Base-by-base conservation (phyloP, 2,113 vertebrate genomes). In the Sorex araneus region DNA sequence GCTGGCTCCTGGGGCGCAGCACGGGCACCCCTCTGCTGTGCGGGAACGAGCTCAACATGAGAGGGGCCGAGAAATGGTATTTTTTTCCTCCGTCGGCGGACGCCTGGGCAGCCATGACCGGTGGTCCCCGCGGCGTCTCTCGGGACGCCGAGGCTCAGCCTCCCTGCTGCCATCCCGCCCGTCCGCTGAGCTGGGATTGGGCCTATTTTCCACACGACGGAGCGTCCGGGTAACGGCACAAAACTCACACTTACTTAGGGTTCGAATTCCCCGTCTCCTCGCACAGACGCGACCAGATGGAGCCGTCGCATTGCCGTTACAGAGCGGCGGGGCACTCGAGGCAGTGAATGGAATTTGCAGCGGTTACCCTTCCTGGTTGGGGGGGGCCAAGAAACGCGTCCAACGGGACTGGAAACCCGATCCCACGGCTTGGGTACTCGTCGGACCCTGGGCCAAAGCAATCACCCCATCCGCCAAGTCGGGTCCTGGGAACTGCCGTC, bases 401-500 rank as follows among this genome's bases (percentile, higher is more conserved):
- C 87, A 90, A 96, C 63, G 4, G 80, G 94, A 67, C 81, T 97
- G 95, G 95, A 96, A 97, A 97, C 95, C 63, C 66, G 57, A 3
- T 94, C 80, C 93, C 90, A 89, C 89, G 93, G 94, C 47, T 76
- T 93, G 80, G 75, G 82, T 95, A 92, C 95, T 97, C 96, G 95
- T 96, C 95, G 84, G 93, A 90, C 85, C 66, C 83, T 94, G 84
- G 92, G 95, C 93, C 87, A 95, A 92, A 71, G 80, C 93, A 91
- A 89, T 97, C 94, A 93, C 71, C 94, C 96, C 94, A 92, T 96
- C 93, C 86, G 95, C 96, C 94, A 95, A 95, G 96, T 95, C 88
- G 4, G 18, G 93, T 71, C 93, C 67, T 95, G 96, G 93, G 97
- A 79, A 54, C 69, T 95, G 75, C 87, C 96, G 90, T 74, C 13